Evolutionary conservation across 2,888 invertebrate species (phyloP).

Genomic region (Dynastes grantii): DNA sequence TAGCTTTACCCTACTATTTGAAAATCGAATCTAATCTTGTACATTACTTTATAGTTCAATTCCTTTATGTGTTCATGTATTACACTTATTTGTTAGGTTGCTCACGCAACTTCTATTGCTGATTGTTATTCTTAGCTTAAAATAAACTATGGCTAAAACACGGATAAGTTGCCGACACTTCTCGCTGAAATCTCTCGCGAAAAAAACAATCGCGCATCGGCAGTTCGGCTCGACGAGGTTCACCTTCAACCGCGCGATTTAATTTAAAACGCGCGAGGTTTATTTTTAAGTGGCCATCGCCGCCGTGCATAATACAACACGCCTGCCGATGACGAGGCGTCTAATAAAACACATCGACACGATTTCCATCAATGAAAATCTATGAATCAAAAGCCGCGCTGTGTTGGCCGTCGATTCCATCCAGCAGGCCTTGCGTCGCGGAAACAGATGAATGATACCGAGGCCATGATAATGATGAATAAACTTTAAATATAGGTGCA

Average conservation of each 20-base stretch:
- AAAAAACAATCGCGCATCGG: constrained; percentile 2
- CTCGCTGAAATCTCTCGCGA: not conserved
- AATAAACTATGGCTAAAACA: no score
- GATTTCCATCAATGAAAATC: constrained; percentile 47
- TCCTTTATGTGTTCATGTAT: no score
- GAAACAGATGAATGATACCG: constrained; percentile 4
- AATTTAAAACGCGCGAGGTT: constrained; percentile 22
- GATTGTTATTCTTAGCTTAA: no score
- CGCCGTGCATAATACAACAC: constrained; percentile 2
- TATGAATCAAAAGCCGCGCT: constrained; percentile 28
- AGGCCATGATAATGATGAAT: constrained; percentile 4
- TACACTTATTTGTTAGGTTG: no score
- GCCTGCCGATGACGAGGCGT: not conserved
- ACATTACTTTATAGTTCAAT: no score
- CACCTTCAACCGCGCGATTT: constrained; percentile 11
- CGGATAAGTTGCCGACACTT: constrained; percentile 8
- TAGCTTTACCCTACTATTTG: no score
- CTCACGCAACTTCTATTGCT: no score
- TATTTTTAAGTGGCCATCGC: constrained; percentile 39
- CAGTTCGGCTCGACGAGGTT: not conserved
- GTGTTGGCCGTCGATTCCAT: constrained; percentile 4
- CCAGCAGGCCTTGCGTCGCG: not conserved
- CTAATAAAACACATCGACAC: constrained; percentile 24
- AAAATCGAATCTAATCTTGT: no score
- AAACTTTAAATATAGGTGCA: constrained; percentile 18